Evolutionary conservation across 2,113 vertebrate species (phyloP).

Genomic region (Siniperca chuatsi): DNA sequence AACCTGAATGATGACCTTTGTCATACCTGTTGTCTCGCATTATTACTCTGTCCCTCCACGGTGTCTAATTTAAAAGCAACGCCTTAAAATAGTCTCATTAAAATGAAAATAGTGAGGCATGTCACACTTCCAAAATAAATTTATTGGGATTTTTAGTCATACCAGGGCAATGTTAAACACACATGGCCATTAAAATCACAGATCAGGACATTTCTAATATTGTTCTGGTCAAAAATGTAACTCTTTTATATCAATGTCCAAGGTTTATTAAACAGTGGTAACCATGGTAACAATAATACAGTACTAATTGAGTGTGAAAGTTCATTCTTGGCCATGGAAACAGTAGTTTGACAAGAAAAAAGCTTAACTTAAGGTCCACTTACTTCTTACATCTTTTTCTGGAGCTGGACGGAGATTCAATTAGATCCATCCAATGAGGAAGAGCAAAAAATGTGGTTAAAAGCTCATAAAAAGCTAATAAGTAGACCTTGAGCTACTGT

Average conservation of each 20-base stretch:
- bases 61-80: slow-evolving; percentile 51
- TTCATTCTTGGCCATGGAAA: background rate
- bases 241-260: background rate
- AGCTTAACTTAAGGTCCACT: background rate
- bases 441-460: background rate
- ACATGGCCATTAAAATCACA: background rate
- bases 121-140: slow-evolving; percentile 4
- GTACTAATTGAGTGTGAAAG: background rate
- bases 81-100: slow-evolving; percentile 55
- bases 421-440: background rate
- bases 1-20: slow-evolving; percentile 65
- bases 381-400: background rate
- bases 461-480: background rate
- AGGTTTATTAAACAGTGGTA: background rate
- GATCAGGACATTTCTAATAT: background rate
- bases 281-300: background rate
- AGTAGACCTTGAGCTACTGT: background rate
- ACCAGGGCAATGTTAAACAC: background rate
- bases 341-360: too few relatives aligned
- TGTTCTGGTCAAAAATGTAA: background rate
- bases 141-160: slow-evolving; percentile 8
- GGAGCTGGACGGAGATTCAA: background rate
- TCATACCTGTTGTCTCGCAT: slow-evolving; percentile 16
- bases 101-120: slow-evolving; percentile 35
- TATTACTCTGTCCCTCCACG: slow-evolving; percentile 11